Percentiles rank a stretch among this genome's conserved stretches.
Evolutionary conservation across 2,888 invertebrate species (phyloP).

Genomic region (Drosophila helvetica): DNA sequence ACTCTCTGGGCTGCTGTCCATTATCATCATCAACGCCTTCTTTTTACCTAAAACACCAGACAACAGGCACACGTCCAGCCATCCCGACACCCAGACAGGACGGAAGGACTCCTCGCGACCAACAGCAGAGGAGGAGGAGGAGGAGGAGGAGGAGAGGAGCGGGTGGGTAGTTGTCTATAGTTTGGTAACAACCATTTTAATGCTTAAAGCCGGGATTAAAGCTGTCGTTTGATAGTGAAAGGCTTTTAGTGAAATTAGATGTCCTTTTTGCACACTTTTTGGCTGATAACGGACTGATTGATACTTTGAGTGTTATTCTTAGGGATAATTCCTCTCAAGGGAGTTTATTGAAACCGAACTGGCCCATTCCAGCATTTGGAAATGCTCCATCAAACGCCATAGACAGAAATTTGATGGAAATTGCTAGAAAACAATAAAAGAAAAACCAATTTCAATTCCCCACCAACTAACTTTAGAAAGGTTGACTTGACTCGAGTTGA

Average conservation of each 20-base stretch:
- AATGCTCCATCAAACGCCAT: neutral
- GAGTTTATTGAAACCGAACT: neutral
- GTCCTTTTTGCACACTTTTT: neutral
- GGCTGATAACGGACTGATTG: neutral
- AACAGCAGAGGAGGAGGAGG: slow-evolving; percentile 1
- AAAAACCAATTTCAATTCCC: slow-evolving; percentile 15
- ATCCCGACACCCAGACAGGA: too few relatives aligned
- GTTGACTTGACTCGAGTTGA: slow-evolving; percentile 12
- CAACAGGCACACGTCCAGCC: slow-evolving; percentile 33
- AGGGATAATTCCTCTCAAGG: too few relatives aligned
- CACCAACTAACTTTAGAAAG: slow-evolving; percentile 19
- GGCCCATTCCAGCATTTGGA: neutral
- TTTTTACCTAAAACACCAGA: slow-evolving; percentile 49
- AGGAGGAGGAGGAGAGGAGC: neutral
- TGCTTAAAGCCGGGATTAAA: neutral
- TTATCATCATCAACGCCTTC: slow-evolving; percentile 62
- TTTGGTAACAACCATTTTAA: neutral
- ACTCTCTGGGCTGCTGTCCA: slow-evolving; percentile 32
- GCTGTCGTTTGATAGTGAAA: neutral
- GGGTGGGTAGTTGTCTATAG: neutral
- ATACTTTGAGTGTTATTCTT: neutral
- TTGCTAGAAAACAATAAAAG: neutral
- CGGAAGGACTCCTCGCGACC: neutral
- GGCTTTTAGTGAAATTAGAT: neutral
- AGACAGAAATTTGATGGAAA: neutral